A percentile compares a stretch with the other conserved stretches of the same genome.
Conservation (phyloP, 2,888 invertebrate species). For the Sarcophaga caerulescens region DNA sequence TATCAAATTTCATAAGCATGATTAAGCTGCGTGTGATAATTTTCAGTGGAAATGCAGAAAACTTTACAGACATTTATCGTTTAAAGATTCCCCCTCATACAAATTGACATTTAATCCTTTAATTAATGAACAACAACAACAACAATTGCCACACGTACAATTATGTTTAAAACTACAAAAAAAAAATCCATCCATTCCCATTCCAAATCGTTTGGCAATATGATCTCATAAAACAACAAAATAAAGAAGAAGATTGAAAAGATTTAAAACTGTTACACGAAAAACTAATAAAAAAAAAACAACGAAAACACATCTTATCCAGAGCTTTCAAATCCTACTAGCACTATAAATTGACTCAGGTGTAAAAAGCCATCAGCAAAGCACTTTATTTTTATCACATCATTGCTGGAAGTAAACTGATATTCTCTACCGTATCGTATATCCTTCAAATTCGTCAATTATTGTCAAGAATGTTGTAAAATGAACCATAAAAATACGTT, state of each 20-base stretch:
- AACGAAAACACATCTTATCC: constrained; percentile 5
- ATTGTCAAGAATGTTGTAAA: constrained; percentile 47
- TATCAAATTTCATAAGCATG: too few species aligned
- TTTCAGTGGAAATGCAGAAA: too few species aligned
- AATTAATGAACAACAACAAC: too few species aligned
- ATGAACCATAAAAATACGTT: constrained; percentile 32
- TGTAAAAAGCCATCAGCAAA: constrained; percentile 31
- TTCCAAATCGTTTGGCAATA: not conserved
- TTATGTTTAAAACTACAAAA: too few species aligned
- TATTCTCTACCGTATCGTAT: not conserved
- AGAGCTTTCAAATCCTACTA: not conserved
- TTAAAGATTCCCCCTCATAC: too few species aligned
- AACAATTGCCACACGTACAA: too few species aligned
- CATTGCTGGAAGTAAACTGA: constrained; percentile 26
- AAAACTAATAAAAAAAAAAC: constrained; percentile 18
- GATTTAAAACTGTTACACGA: not conserved
- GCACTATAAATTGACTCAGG: constrained; percentile 41
- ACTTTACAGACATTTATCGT: too few species aligned
- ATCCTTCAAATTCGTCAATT: constrained; percentile 49
- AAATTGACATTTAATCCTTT: too few species aligned
- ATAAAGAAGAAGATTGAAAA: not conserved
- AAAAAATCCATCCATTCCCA: too few species aligned
- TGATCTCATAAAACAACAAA: not conserved
- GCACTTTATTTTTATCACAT: constrained; percentile 14
- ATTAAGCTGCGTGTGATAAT: too few species aligned